Evolutionary conservation across 2,888 invertebrate genomes (phyloP).

Genomic region (Smittia sp.): DNA sequence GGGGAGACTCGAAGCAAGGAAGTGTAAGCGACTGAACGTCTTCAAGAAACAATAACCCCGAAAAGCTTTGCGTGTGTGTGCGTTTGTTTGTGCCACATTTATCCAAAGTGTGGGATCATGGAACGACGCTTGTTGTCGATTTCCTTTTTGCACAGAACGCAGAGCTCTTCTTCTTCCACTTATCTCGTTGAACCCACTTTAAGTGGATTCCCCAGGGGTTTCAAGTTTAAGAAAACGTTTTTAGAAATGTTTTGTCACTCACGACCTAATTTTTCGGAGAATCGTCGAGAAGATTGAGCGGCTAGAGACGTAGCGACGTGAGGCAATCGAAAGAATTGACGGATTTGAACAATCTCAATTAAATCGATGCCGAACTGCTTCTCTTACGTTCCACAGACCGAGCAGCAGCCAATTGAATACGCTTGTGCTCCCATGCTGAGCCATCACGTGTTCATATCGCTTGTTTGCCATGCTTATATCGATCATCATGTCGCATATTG

Average conservation of each 20-base stretch:
- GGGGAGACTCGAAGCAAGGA: not conserved
- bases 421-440: conserved; percentile 24
- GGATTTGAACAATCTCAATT: conserved; percentile 3
- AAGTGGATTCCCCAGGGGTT: conserved; percentile 23
- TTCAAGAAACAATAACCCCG: conserved; percentile 11
- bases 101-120: not conserved
- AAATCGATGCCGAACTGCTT: not conserved
- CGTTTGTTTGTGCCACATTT: not conserved
- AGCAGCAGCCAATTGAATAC: not conserved
- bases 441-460: conserved; percentile 34
- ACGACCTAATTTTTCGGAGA: not conserved
- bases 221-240: not conserved
- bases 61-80: not conserved
- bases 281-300: not conserved
- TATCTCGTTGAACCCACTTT: not conserved
- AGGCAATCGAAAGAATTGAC: not conserved
- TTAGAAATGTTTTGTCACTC: not conserved
- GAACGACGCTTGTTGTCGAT: not conserved
- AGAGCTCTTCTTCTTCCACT: not conserved
- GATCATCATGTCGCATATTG: conserved; percentile 31
- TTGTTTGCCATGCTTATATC: conserved; percentile 23
- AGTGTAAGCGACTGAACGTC: too few relatives aligned
- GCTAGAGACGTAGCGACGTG: not conserved
- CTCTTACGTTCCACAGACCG: not conserved
- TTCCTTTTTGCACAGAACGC: not conserved